Conservation (phyloP, 2,797 vertebrate genomes). For the Eupleurogrammus muticus region DNA sequence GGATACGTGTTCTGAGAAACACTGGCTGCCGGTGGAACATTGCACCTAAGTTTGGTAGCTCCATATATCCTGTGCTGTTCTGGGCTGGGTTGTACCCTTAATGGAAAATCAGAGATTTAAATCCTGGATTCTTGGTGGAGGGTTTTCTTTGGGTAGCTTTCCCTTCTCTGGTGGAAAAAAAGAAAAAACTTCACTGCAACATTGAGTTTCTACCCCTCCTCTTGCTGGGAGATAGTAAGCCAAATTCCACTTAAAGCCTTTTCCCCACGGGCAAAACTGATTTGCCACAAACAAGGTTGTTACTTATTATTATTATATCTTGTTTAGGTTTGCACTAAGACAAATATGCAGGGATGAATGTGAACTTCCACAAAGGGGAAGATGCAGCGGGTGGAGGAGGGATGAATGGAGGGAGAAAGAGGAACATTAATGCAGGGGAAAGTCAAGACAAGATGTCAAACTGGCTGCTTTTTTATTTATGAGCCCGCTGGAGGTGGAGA, state of each 20-base stretch:
- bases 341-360: slow-evolving; percentile 20
- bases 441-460: slow-evolving; percentile 77
- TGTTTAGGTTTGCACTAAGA: slow-evolving; percentile 43
- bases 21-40: slow-evolving; percentile 55
- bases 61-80: slow-evolving; percentile 67
- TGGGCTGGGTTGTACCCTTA: slow-evolving; percentile 66
- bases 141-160: slow-evolving; percentile 80
- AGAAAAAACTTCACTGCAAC: slow-evolving; percentile 69
- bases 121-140: slow-evolving; percentile 70
- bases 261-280: slow-evolving; percentile 44
- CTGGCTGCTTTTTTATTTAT: slow-evolving; percentile 84
- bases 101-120: slow-evolving; percentile 80
- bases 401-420: slow-evolving; percentile 53
- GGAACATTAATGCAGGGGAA: slow-evolving; percentile 61
- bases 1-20: slow-evolving; percentile 48
- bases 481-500: slow-evolving; percentile 77
- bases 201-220: slow-evolving; percentile 66
- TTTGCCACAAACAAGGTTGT: slow-evolving; percentile 57
- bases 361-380: slow-evolving; percentile 24
- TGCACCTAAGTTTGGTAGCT: slow-evolving; percentile 64
- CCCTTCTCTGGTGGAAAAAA: slow-evolving; percentile 77
- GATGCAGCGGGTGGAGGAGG: slow-evolving; percentile 31
- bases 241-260: slow-evolving; percentile 75
- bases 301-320: slow-evolving; percentile 60
- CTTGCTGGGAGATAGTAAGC: slow-evolving; percentile 61